Base-by-base conservation (phyloP, 1,140 invertebrate genomes). In the Drosophila rhopaloa region DNA sequence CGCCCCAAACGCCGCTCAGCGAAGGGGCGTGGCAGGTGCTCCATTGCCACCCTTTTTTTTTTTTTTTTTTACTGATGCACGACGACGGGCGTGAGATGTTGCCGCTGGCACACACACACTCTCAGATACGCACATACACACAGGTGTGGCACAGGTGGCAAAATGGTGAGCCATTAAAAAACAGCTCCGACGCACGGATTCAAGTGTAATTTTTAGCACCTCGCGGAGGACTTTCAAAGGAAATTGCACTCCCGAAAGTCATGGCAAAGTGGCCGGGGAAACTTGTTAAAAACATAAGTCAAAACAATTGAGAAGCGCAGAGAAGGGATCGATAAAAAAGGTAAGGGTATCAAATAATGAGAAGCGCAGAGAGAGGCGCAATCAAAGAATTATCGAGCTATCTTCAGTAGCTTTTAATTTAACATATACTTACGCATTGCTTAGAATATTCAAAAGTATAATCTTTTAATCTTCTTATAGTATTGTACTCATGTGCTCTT, bases 181-280 rank as follows among this genome's bases (percentile, higher is more conserved):
- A 61, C 41, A 62, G 24, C 37, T 19, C 10, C 11, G n/a, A 14
- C 24, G 38, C 38, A 44, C 19, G 46, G 65, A 68, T 68, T 51
- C 65, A 37, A 35, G 65, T 35, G 38, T 46, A 54, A 68, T 66
- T 68, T 68, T 37, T 66, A 41, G 16, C 55, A 44, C 55, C 38
- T 16, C 16, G 16, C 35, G 4, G 3, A 41, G 27, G 13, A 59
- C 14, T 24, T 37, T 51, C n/a, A 4, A 29, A 9, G 14, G 9
- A 19, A 51, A 51, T 37, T 48, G 57, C 44, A 48, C 44, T 48
- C 32, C 6, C 16, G n/a, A 43, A 51, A 67, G 10, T 63, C 32
- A 58, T 38, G 35, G 7, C 10, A 57, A 43, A 43, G 40, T 29
- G 40, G 1, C 40, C 4, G 6, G 13, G 27, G 0, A 35, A 50